Percentiles rank a stretch among this genome's conserved stretches.
phyloP scores from a whole-genome alignment of 2,797 vertebrate genomes.

The Cyclura pinguis region DNA sequence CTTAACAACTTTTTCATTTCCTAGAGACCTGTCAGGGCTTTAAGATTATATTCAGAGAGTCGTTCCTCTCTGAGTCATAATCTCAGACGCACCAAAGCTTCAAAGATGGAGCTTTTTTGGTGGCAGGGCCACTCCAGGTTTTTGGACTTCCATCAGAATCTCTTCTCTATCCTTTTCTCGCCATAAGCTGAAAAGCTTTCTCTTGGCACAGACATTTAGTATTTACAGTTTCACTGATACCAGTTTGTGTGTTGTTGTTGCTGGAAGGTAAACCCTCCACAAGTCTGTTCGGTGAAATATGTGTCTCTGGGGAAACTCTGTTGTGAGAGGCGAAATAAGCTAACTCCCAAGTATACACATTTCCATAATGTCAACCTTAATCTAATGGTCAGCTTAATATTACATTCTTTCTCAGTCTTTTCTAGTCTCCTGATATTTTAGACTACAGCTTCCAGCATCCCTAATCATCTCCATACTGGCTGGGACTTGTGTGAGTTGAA shows the following conservation, averaged over 20 bases:
- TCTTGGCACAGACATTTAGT: not conserved
- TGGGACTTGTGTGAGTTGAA: not conserved
- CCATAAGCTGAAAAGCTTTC: not conserved
- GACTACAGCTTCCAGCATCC: not conserved
- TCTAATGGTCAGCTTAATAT: not conserved
- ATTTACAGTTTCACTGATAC: not conserved
- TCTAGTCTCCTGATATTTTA: not conserved
- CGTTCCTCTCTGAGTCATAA: not conserved
- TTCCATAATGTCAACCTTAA: too few species aligned
- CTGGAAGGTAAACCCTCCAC: too few species aligned
- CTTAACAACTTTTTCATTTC: too few species aligned
- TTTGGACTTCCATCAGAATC: not conserved
- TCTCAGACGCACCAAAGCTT: not conserved
- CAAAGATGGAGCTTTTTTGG: not conserved
- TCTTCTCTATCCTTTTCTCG: not conserved
- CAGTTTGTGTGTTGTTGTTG: not conserved
- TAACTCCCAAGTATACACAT: too few species aligned
- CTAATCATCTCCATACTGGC: not conserved
- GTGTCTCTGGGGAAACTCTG: too few species aligned
- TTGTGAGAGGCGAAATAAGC: too few species aligned
- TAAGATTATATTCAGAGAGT: not conserved
- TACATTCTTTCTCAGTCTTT: not conserved
- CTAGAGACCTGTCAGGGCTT: not conserved
- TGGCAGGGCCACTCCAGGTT: too few species aligned
- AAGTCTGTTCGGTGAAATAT: too few species aligned